Percentiles rank a stretch among this genome's conserved stretches.
phyloP scores from a whole-genome alignment of 2,113 vertebrate genomes.

The Elephantulus edwardii region DNA sequence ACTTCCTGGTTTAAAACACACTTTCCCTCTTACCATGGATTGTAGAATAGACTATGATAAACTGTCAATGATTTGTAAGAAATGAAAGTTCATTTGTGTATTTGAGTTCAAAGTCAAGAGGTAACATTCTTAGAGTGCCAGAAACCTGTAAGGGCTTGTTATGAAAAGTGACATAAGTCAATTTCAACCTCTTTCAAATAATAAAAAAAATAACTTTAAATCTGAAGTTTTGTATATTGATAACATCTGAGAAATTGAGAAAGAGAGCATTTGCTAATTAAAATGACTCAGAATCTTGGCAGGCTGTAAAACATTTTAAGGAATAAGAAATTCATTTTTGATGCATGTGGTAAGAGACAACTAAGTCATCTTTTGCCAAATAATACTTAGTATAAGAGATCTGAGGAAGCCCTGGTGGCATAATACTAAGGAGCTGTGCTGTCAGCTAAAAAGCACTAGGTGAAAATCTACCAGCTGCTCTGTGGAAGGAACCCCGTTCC shows the following conservation, averaged over 20 bases:
- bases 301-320: neutral
- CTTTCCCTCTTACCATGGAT: constrained; percentile 7
- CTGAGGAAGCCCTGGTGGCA: too few relatives aligned
- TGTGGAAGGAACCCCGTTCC: too few relatives aligned
- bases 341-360: neutral
- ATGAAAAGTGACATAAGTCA: neutral
- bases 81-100: neutral
- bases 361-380: neutral
- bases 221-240: neutral
- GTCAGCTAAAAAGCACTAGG: too few relatives aligned
- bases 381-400: too few relatives aligned
- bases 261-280: constrained; percentile 14
- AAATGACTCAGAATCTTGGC: constrained; percentile 29
- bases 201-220: constrained; percentile 24
- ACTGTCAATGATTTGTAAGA: constrained; percentile 15
- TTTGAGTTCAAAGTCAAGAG: constrained; percentile 12
- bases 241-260: constrained; percentile 26
- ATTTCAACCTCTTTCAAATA: constrained; percentile 30
- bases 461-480: too few relatives aligned
- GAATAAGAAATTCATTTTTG: constrained; percentile 42
- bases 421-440: too few relatives aligned
- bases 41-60: constrained; percentile 31
- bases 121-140: neutral
- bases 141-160: neutral
- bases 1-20: constrained; percentile 35